phyloP scores from a whole-genome alignment of 1,140 invertebrate species.

The Xylocopa sonorina region DNA sequence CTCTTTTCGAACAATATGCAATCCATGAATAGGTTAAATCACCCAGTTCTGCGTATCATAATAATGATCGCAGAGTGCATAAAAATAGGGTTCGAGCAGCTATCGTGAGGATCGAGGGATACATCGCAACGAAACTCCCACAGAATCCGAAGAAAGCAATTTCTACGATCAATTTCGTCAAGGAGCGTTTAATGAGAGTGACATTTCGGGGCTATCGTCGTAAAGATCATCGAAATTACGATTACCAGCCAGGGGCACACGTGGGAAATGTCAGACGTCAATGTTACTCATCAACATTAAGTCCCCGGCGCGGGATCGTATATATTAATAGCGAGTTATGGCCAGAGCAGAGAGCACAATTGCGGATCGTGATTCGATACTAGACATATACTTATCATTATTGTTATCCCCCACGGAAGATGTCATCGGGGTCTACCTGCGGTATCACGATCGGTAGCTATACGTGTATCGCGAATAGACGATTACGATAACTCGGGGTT shows the following conservation, averaged over 20 bases:
- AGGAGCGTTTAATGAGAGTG: slow-evolving; percentile 35
- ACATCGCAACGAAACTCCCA: not conserved
- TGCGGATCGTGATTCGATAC: slow-evolving; percentile 59
- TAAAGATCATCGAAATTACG: slow-evolving; percentile 39
- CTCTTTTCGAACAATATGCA: not conserved
- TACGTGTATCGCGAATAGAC: slow-evolving; percentile 56
- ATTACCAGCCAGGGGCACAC: not conserved
- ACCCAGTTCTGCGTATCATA: no score
- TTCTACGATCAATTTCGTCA: not conserved
- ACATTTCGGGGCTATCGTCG: slow-evolving; percentile 41
- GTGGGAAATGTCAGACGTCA: slow-evolving; percentile 52
- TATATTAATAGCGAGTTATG: slow-evolving; percentile 47
- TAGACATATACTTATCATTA: slow-evolving; percentile 58
- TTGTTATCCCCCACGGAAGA: slow-evolving; percentile 58
- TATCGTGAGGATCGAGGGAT: no score
- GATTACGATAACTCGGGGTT: slow-evolving; percentile 60
- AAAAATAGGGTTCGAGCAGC: no score
- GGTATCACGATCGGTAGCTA: slow-evolving; percentile 63
- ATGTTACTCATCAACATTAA: slow-evolving; percentile 46
- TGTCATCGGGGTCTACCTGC: slow-evolving; percentile 55
- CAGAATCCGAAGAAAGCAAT: not conserved
- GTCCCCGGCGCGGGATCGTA: not conserved
- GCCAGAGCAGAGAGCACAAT: slow-evolving; percentile 34
- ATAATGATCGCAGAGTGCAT: no score
- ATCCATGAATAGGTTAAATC: not conserved